Conservation (phyloP, 1,140 invertebrate genomes). For the Trichonephila inaurata region DNA sequence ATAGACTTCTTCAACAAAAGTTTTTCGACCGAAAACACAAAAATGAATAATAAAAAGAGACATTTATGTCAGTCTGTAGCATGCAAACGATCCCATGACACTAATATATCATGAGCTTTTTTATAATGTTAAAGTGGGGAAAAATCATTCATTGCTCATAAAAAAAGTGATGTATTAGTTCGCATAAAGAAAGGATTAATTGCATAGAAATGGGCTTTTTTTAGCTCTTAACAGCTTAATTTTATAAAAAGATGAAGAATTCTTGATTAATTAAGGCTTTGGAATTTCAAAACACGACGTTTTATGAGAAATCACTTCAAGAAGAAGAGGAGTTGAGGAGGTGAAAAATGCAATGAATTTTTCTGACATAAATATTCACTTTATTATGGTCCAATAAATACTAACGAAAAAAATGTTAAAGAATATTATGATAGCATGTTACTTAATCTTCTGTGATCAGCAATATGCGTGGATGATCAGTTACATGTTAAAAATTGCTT, state of each 20-base stretch:
- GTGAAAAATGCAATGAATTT: background rate
- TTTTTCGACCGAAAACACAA: background rate
- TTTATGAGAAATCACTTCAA: conserved; percentile 38
- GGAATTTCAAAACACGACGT: conserved; percentile 47
- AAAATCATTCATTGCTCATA: conserved; percentile 16
- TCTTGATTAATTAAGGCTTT: conserved; percentile 55
- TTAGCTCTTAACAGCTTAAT: conserved; percentile 34
- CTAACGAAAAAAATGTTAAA: background rate
- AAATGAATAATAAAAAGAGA: conserved; percentile 11
- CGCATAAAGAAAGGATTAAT: conserved; percentile 38
- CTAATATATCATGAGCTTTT: conserved; percentile 29
- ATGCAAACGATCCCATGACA: conserved; percentile 22
- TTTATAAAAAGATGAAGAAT: background rate
- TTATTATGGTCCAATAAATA: conserved; percentile 36
- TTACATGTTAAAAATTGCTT: conserved; percentile 26
- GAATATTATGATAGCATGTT: background rate
- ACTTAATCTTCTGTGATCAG: conserved; percentile 47
- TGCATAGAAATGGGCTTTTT: conserved; percentile 4
- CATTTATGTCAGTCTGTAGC: conserved; percentile 2
- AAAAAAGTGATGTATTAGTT: conserved; percentile 49
- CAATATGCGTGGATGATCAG: background rate
- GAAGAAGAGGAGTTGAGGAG: background rate
- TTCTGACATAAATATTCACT: conserved; percentile 37
- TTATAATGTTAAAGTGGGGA: background rate
- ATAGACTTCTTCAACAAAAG: background rate